A percentile compares a stretch with the other conserved stretches of the same genome.
phyloP scores from a whole-genome alignment of 2,113 vertebrate species.

The Pachypanchax playfairii region DNA sequence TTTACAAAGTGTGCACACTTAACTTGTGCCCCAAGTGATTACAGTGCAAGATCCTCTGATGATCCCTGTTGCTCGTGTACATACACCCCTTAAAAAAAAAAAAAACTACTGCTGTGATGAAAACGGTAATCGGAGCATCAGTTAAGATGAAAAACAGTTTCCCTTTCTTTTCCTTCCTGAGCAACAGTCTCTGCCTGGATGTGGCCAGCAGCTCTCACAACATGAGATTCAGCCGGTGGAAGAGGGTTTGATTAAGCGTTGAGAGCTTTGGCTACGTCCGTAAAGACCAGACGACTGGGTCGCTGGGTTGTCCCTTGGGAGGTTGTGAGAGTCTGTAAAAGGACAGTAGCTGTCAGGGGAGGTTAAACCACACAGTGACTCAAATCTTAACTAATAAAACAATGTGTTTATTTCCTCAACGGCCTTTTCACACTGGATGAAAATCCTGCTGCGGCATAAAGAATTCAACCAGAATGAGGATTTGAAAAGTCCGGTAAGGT shows the following conservation, averaged over 20 bases:
- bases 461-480: too few species aligned
- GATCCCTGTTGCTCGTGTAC: conserved; percentile 23
- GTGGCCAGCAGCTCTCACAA: background rate
- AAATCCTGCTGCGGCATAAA: too few species aligned
- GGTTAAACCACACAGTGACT: background rate
- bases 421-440: too few species aligned
- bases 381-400: background rate
- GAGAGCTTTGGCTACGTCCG: conserved; percentile 93
- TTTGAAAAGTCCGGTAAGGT: too few species aligned
- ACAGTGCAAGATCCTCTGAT: conserved; percentile 61
- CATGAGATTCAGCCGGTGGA: conserved; percentile 18
- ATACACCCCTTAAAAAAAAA: background rate
- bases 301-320: conserved; percentile 89
- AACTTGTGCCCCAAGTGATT: conserved; percentile 44
- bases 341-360: conserved; percentile 17
- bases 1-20: conserved; percentile 48
- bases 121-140: conserved; percentile 22
- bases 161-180: conserved; percentile 39
- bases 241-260: conserved; percentile 82
- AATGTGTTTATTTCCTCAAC: background rate
- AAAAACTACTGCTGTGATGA: conserved; percentile 9
- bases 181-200: conserved; percentile 28
- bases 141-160: conserved; percentile 27
- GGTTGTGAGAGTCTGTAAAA: conserved; percentile 84
- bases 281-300: conserved; percentile 95